phyloP scores from a whole-genome alignment of 35 echinoderm and acorn worm species.

The Diadema setosum region DNA sequence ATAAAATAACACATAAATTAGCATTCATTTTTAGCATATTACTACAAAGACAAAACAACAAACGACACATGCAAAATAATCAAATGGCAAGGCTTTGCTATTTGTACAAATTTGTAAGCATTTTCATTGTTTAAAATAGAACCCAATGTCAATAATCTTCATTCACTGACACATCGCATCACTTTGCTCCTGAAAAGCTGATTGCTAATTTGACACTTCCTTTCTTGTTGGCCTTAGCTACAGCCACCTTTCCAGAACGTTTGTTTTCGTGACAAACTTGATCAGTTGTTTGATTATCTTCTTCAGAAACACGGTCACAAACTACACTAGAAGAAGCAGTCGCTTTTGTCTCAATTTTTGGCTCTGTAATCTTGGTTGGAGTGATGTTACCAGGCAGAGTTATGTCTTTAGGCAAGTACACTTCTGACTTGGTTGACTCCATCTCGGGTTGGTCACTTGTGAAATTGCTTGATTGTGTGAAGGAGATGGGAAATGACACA shows the following conservation, averaged over 20 bases:
- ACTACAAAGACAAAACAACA: too few relatives aligned
- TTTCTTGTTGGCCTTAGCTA: not conserved
- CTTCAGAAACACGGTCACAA: too few relatives aligned
- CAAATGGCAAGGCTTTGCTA: too few relatives aligned
- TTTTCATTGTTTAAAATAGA: too few relatives aligned
- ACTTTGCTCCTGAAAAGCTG: not conserved
- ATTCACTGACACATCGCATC: too few relatives aligned
- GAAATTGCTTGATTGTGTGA: not conserved
- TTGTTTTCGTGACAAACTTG: not conserved
- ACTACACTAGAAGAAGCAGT: not conserved
- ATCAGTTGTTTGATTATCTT: too few relatives aligned
- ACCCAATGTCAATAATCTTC: too few relatives aligned
- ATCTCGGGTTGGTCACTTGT: not conserved
- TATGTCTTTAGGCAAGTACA: not conserved
- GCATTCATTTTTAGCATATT: too few relatives aligned
- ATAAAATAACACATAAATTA: too few relatives aligned
- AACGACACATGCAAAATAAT: too few relatives aligned
- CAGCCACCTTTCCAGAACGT: not conserved
- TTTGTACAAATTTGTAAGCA: too few relatives aligned
- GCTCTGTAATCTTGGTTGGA: not conserved
- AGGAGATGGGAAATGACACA: not conserved
- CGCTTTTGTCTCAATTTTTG: not conserved
- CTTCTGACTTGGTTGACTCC: not conserved
- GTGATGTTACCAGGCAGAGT: not conserved
- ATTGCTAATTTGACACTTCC: not conserved